A percentile compares a stretch with the other conserved stretches of the same genome.
phyloP scores from a whole-genome alignment of 2,113 vertebrate species.

The Crypturellus undulatus region DNA sequence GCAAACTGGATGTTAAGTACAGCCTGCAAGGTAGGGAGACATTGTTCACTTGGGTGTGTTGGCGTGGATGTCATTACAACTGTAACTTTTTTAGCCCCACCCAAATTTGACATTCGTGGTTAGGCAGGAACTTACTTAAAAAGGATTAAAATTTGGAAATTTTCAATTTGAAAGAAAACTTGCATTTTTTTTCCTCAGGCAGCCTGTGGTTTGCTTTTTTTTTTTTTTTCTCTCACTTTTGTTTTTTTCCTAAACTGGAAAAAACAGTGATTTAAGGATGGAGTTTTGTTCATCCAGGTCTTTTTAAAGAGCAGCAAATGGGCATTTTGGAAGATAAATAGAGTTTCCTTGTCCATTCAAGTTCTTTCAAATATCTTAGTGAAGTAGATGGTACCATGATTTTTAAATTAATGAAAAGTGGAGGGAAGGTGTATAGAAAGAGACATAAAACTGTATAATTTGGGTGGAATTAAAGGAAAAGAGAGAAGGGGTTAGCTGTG shows the following conservation, averaged over 20 bases:
- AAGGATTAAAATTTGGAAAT: background rate
- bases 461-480: background rate
- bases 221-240: background rate
- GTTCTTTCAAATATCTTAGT: background rate
- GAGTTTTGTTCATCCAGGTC: background rate
- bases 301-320: background rate
- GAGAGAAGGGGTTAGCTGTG: background rate
- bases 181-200: background rate
- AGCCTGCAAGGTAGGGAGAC: conserved; percentile 47
- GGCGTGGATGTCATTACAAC: conserved; percentile 68
- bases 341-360: background rate
- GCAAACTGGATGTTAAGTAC: background rate
- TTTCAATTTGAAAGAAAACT: background rate
- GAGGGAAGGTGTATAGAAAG: background rate
- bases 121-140: conserved; percentile 25
- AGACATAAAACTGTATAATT: fast-evolving
- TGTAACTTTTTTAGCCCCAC: conserved; percentile 63
- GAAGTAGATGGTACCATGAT: background rate
- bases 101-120: conserved; percentile 36
- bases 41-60: conserved; percentile 75
- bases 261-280: background rate
- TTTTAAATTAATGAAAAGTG: background rate
- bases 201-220: background rate
- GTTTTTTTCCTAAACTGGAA: background rate
- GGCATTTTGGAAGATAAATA: background rate